Evolutionary conservation across 92 coral and sea anemone species (phyloP), one percentile per base, ranked within the genome.

Genomic region (Umimayanthus kanabou): DNA sequence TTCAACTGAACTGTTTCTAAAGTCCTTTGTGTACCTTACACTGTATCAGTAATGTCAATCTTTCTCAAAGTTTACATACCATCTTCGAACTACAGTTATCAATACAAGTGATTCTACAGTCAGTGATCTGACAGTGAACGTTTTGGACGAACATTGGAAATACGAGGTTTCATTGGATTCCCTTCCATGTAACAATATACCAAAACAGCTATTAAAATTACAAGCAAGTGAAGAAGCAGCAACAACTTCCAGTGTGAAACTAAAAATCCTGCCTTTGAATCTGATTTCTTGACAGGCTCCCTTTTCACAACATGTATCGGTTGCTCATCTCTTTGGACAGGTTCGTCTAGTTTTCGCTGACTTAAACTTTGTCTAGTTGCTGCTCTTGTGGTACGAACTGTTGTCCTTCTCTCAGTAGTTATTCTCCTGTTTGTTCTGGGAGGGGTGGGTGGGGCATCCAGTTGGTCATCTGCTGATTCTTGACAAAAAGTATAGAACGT

Each of bases 121-220:
- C n/a, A n/a, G n/a, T n/a, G 23, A 7, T 11, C 82, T 13, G 82
- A 4, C 28, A 73, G 11, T 18, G 79, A 39, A 6, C 5, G 80
- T 9, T 43, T n/a, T 30, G 76, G 75, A 23, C 20, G 76, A n/a
- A 4, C 1, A 58, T 29, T 33, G 33, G 88, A 26, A 74, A 75
- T 85, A 39, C 9, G 80, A 29, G 92, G 94, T 72, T 78, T 83
- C 25, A 43, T 45, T 4, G 84, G 88, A 18, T 80, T 61, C 22
- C 88, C 89, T 83, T 93, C 98, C 95, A 94, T 93, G 73, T 91
- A 85, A 50, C 43, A 77, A 61, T 88, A 91, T 4, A 93, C 91
- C 75, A 94, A 87, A 71, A 94, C 80, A 33, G 84, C 82, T 5
- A 72, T 88, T 61, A 89, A 84, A 47, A 85, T 77, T 7, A 92